Evolutionary conservation across 2,113 vertebrate genomes (phyloP).

Genomic region (Zingel zingel): DNA sequence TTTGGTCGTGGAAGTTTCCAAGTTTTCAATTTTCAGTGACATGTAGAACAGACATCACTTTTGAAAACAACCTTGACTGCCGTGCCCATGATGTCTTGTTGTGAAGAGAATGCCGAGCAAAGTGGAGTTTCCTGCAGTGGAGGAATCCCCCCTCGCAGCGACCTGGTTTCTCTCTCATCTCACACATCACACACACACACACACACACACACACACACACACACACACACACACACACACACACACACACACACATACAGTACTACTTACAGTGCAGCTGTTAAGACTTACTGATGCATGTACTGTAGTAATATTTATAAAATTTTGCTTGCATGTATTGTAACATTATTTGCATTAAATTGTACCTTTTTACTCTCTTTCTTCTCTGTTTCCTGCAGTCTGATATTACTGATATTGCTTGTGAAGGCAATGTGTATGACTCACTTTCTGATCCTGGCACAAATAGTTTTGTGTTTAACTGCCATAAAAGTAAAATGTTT

Average conservation of each 20-base stretch:
- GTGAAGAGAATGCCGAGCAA: constrained; percentile 24
- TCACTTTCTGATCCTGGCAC: background rate
- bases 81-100: constrained; percentile 47
- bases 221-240: background rate
- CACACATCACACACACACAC: constrained; percentile 13
- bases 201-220: constrained; percentile 20
- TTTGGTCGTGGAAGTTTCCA: background rate
- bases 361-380: background rate
- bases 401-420: background rate
- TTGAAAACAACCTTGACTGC: constrained; percentile 11
- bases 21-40: background rate
- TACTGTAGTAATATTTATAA: background rate
- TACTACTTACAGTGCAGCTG: constrained; percentile 26
- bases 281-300: background rate
- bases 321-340: background rate
- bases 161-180: constrained; percentile 62
- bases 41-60: background rate
- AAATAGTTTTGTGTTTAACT: background rate
- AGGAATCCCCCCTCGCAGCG: constrained; percentile 73
- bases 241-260: constrained; percentile 30
- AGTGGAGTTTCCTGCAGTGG: constrained; percentile 75
- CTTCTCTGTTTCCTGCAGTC: background rate
- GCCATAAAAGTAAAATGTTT: background rate
- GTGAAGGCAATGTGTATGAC: background rate
- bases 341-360: background rate